Base-by-base conservation (phyloP, 1,140 invertebrate species). In the Drosophila baimaii region DNA sequence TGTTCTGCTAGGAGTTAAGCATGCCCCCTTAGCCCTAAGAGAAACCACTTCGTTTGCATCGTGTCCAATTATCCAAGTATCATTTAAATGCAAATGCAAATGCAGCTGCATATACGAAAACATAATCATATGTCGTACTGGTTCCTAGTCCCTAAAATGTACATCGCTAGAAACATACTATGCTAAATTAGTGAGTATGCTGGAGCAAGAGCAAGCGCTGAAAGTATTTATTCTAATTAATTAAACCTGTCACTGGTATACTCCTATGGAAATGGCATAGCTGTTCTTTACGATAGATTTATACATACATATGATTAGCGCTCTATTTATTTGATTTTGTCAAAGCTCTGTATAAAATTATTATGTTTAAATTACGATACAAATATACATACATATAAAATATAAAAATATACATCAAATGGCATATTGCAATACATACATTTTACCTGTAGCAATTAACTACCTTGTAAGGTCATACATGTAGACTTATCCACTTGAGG, bases 161-260 rank as follows among this genome's bases (percentile, higher is more conserved):
- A 82, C 72, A 68, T 79, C 73, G 61, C 61, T 78, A 79, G 51
- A 31, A 51, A 49, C 66, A 68, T 79, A 55, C 78, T 78, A 79
- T 66, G 61, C 57, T 63, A 86, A 79, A 69, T 69, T 86, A 85
- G 79, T 74, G 72, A 78, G 57, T 66, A 64, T 54, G 37, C 68
- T 52, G 33, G 33, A 21, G 49, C 5, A 21, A 33, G 46, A 55
- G 47, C 52, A 78, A 86, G 75, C 57, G 54, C 62, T 33, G 81
- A 79, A 86, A 86, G 79, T 89, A 86, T 86, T 86, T 86, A 88
- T 86, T 86, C 65, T 82, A 72, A 86, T 75, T 85, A 66, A 69
- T 84, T 69, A 78, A 61, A 77, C 31, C 74, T 78, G 64, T 78
- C 74, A 39, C 56, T 63, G 74, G 77, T 75, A 80, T 79, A 80